These are phyloP conservation scores for Calycopis cecrops DNA, from an alignment of 1,140 invertebrate species.

Conservation along the genomic window DNA sequence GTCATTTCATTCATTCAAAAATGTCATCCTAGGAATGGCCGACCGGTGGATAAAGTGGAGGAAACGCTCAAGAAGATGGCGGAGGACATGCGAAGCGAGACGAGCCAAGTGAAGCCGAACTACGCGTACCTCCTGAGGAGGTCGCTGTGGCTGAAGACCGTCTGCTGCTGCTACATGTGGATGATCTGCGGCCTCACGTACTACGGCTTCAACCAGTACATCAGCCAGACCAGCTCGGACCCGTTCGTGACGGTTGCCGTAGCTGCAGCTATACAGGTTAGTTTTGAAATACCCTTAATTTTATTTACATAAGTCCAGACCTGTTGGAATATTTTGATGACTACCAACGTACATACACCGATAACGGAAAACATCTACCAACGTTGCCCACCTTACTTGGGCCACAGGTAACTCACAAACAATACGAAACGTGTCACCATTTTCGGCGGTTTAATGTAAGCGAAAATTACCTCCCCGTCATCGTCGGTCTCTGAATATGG, in stretches of 20 bases:
- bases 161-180: conserved; percentile 82
- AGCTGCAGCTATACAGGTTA: conserved; percentile 52
- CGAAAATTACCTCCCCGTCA: no score
- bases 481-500: no score
- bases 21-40: conserved; percentile 62
- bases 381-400: no score
- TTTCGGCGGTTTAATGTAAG: no score
- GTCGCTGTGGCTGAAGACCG: conserved; percentile 81
- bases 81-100: conserved; percentile 37
- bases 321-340: no score
- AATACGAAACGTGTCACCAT: no score
- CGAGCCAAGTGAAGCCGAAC: conserved; percentile 65
- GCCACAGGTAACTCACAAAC: no score
- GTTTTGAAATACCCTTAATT: no score
- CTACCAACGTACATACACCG: no score
- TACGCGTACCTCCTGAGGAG: conserved; percentile 82
- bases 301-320: no score
- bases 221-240: conserved; percentile 81
- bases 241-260: conserved; percentile 83
- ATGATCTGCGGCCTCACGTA: conserved; percentile 81
- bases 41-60: conserved; percentile 73
- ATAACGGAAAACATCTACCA: no score
- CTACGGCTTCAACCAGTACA: conserved; percentile 85
- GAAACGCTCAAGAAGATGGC: conserved; percentile 48
- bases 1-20: no score